phyloP scores from a whole-genome alignment of 2,113 vertebrate genomes.

The Prunella himalayana region DNA sequence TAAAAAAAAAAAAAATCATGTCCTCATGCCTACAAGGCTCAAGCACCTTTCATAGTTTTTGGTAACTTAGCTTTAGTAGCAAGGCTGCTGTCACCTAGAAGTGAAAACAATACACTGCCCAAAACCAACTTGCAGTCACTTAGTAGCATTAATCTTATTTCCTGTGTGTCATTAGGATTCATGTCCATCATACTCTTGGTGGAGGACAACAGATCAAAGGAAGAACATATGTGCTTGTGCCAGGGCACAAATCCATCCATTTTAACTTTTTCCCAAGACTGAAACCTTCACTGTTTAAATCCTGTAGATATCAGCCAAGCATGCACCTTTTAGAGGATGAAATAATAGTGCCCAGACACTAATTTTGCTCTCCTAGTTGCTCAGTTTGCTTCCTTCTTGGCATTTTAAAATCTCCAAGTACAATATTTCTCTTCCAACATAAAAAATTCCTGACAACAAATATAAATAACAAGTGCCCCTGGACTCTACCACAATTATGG shows the following conservation, averaged over 20 bases:
- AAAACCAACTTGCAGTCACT: background rate
- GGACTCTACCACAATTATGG: background rate
- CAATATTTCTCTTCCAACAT: background rate
- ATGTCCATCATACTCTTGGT: background rate
- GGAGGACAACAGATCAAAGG: background rate
- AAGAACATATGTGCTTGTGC: background rate
- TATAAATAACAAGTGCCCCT: background rate
- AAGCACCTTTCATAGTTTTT: background rate
- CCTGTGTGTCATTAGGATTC: background rate
- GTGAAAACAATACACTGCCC: background rate
- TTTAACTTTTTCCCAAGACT: background rate
- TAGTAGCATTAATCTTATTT: background rate
- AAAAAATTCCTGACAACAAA: background rate
- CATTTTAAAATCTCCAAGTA: background rate
- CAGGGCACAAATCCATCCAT: background rate
- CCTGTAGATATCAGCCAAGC: constrained; percentile 5
- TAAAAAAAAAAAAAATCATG: background rate
- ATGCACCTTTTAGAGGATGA: background rate
- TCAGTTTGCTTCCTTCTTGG: background rate
- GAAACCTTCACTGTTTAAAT: background rate
- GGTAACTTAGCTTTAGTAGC: background rate
- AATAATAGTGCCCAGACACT: background rate
- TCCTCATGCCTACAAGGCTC: background rate
- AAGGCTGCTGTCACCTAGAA: background rate
- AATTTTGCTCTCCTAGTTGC: background rate